Conservation (phyloP, 2,888 invertebrate genomes). For the Stenodema calcarata region DNA sequence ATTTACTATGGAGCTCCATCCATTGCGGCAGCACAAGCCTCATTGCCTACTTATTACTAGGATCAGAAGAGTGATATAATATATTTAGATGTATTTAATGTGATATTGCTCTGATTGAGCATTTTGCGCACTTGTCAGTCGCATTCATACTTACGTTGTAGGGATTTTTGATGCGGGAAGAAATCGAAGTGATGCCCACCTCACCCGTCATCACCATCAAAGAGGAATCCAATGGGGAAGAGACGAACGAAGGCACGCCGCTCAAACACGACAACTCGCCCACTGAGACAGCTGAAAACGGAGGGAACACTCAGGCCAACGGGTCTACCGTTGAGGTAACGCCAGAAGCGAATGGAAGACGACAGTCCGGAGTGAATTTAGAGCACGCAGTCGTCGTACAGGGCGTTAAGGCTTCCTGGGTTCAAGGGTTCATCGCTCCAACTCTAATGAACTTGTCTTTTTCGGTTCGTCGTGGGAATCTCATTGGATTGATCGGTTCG, state of each 20-base stretch:
- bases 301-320: background rate
- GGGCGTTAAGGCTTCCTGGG: constrained; percentile 75
- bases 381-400: constrained; percentile 54
- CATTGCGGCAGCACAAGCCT: no score
- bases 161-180: constrained; percentile 26
- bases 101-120: background rate
- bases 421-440: constrained; percentile 65
- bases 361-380: background rate
- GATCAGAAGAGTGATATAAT: no score
- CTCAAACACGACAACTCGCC: background rate
- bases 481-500: constrained; percentile 72
- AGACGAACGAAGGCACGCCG: constrained; percentile 12
- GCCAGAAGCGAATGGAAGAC: background rate
- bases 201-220: background rate
- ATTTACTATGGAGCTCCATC: no score
- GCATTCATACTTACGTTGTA: background rate
- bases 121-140: background rate
- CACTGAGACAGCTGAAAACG: background rate
- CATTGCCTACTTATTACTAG: no score
- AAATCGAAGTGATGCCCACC: background rate
- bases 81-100: no score
- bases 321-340: background rate
- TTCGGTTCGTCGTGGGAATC: constrained; percentile 64
- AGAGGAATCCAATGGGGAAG: background rate
- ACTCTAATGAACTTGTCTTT: constrained; percentile 67